Conservation (phyloP, 2,888 invertebrate genomes). For the Selenia dentaria region DNA sequence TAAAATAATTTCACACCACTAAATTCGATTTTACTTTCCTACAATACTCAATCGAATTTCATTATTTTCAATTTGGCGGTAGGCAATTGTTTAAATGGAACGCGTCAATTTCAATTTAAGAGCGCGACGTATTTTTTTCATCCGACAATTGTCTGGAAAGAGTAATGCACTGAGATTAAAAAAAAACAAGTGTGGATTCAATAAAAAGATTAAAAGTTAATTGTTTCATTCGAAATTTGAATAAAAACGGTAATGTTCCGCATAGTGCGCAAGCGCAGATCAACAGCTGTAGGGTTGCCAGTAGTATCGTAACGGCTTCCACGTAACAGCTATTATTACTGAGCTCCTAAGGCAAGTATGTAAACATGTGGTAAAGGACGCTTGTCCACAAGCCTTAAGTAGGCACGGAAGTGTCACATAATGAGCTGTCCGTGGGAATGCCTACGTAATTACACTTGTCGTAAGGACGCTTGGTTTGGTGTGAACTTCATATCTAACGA, state of each 20-base stretch:
- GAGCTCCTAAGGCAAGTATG: constrained; percentile 32
- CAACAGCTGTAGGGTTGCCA: constrained; percentile 57
- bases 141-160: constrained; percentile 58
- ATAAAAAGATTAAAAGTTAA: constrained; percentile 33
- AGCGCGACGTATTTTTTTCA: constrained; percentile 60
- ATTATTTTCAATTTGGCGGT: constrained; percentile 72
- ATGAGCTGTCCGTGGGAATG: constrained; percentile 63
- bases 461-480: constrained; percentile 42
- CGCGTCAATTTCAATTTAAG: constrained; percentile 79
- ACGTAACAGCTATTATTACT: constrained; percentile 26
- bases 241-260: constrained; percentile 82
- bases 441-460: constrained; percentile 41
- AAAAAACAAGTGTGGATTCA: constrained; percentile 34
- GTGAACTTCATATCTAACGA: constrained; percentile 42
- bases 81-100: constrained; percentile 77
- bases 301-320: constrained; percentile 36
- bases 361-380: constrained; percentile 39
- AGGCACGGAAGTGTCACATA: constrained; percentile 57
- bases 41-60: constrained; percentile 65
- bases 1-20: constrained; percentile 20
- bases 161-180: constrained; percentile 52
- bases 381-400: constrained; percentile 38
- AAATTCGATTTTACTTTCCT: constrained; percentile 41
- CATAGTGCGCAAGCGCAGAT: constrained; percentile 58
- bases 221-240: constrained; percentile 62